Evolutionary conservation across 2,113 vertebrate species (phyloP), one percentile per base, ranked within the genome.

Genomic region (Acanthisitta chloris): DNA sequence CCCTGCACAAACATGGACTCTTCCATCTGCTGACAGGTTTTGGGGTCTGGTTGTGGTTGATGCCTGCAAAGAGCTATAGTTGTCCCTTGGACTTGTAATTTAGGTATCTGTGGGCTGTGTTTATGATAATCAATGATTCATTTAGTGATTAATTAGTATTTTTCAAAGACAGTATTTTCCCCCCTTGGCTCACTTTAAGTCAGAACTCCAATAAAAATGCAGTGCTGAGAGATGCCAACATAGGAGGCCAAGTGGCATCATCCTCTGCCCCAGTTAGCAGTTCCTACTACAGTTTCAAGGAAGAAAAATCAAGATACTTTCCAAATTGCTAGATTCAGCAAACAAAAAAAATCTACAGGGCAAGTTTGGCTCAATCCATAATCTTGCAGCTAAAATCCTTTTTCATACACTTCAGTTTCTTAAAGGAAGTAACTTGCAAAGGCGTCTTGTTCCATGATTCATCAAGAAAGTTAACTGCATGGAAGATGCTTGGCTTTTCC

Each of bases 241-340:
- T 69, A 72, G 57, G 38, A 76, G 78, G 52, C 55, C 82, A 86
- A 58, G 45, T 46, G 28, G 33, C 77, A 38, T 70, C 69, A 91
- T 84, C 62, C 11, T 94, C 40, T 81, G 84, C 52, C 90, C 84
- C 79, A 74, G 52, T n/a, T n/a, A n/a, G n/a, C n/a, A n/a, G n/a
- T 66, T 92, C 90, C 38, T 80, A 23, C 24, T 69, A 33, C 86
- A 91, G 36, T 83, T 71, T 90, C 61, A 57, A 58, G 51, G 45
- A 33, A 65, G 90, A 59, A 51, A 62, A 62, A 28, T 10, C 8
- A 69, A 36, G 43, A 65, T 51, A 24, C 9, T 69, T 88, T 88
- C 79, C 57, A 85, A 78, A 77, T 91, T 42, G 46, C 54, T 70
- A 65, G 57, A 62, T 82, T 81, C 77, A 42, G 62, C 0, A 0